Percentiles rank a stretch among this genome's conserved stretches.
phyloP scores from a whole-genome alignment of 2,113 vertebrate species.

The Hemicordylus capensis region DNA sequence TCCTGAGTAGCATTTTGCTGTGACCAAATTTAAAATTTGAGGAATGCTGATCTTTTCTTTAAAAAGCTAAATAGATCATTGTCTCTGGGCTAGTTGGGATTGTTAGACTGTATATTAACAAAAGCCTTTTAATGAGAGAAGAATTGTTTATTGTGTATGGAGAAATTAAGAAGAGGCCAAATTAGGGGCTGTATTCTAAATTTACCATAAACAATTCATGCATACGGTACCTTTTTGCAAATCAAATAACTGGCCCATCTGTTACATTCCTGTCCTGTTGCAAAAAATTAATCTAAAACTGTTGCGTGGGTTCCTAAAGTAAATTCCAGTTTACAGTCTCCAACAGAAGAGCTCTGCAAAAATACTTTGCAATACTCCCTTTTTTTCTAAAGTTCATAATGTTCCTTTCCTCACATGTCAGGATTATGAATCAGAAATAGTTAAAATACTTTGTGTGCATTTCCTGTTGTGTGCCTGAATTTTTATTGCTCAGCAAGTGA shows the following conservation, averaged over 20 bases:
- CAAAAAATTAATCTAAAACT: background rate
- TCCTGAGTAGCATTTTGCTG: background rate
- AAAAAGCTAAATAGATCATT: background rate
- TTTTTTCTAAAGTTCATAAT: background rate
- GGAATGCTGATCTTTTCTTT: background rate
- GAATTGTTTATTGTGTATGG: background rate
- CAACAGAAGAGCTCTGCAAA: conserved; percentile 34
- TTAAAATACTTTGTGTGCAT: background rate
- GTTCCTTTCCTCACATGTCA: conserved; percentile 24
- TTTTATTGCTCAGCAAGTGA: conserved; percentile 9
- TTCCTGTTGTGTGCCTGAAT: background rate
- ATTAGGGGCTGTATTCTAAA: background rate
- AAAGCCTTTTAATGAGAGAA: background rate
- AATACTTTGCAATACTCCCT: conserved; percentile 55
- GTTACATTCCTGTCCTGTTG: background rate
- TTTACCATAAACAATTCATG: background rate
- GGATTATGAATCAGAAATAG: conserved; percentile 33
- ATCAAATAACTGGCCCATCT: background rate
- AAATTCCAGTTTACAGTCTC: conserved; percentile 27
- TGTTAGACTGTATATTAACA: background rate
- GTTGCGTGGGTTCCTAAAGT: background rate
- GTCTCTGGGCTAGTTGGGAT: background rate
- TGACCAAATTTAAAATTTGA: background rate
- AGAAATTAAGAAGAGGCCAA: background rate
- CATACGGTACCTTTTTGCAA: background rate